Base-by-base conservation (phyloP, 2,888 invertebrate genomes). In the Agrochola circellaris region DNA sequence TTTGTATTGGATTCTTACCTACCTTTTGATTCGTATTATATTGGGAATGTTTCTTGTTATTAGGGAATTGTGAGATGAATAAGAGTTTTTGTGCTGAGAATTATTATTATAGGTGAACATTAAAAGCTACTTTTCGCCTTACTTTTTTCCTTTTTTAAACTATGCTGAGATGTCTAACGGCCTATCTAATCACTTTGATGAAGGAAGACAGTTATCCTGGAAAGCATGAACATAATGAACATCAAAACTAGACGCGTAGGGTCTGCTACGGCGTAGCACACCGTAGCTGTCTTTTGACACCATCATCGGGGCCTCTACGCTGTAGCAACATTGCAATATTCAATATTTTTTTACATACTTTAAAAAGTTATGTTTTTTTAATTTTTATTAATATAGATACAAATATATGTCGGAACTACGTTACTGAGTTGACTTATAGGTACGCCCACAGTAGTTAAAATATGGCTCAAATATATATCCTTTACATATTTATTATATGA, bases 1-100 rank as follows among this genome's bases (percentile, higher is more conserved):
- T 87, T 85, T 83, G 76, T 84, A 88, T 87, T 88, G 83, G 74
- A 77, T 84, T 79, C 81, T 77, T 83, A 81, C 69, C 51, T 85
- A 79, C 73, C 73, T 81, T 77, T 83, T 77, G 78, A 87, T 85
- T 77, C 69, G 42, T 77, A 78, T 76, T 81, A 84, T 82, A 75
- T 73, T 56, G 64, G 51, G 20, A 73, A 77, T 73, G 67, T 73
- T 60, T 71, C 56, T 77, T 77, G 54, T 77, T 83, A 81, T 76
- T 73, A 62, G 42, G 23, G 34, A 83, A 77, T 48, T 72, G 71
- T 51, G 64, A 56, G 82, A 17, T 58, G 65, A 60, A 80, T 82
- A 58, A 70, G 45, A 54, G 45, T 75, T 81, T 26, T 54, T 30
- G 30, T 68, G n/a, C 30, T 23, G 58, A n/a, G 30, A 65, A 48